Percentiles rank a stretch among this genome's conserved stretches.
phyloP scores from a whole-genome alignment of 1,140 invertebrate species.

The Cotesia vestalis region DNA sequence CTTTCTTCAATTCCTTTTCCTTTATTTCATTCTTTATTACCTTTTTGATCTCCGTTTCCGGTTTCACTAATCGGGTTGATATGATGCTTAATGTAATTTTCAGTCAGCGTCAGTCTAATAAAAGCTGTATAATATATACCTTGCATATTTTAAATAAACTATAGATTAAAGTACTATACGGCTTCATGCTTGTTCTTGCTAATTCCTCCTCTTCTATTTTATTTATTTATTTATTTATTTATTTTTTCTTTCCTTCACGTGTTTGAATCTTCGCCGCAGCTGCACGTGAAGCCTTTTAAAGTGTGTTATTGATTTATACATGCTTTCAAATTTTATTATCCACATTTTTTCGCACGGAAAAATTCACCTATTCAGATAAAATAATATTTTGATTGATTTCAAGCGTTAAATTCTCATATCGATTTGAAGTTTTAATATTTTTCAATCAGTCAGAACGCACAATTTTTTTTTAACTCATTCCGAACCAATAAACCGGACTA shows the following conservation, averaged over 20 bases:
- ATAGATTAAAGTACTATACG: neutral
- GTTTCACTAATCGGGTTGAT: conserved; percentile 19
- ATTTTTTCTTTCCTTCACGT: no score
- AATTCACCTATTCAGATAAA: no score
- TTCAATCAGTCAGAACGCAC: no score
- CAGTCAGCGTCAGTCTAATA: neutral
- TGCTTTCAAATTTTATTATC: no score
- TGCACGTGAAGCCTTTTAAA: conserved; percentile 1
- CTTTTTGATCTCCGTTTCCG: conserved; percentile 7
- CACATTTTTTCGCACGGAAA: no score
- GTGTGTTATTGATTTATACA: no score
- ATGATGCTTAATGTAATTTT: conserved; percentile 1
- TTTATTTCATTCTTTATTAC: neutral
- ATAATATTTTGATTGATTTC: no score
- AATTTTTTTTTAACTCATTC: no score
- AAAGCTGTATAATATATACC: neutral
- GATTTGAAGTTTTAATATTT: no score
- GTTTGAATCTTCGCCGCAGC: no score
- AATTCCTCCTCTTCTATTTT: neutral
- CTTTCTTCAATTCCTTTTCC: neutral
- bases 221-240: conserved; percentile 5
- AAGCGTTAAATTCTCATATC: no score
- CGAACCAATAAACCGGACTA: no score
- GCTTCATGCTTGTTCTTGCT: neutral
- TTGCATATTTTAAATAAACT: conserved; percentile 2